A percentile compares a stretch with the other conserved stretches of the same genome.
Conservation (phyloP, 1,140 invertebrate genomes). For the Armadillidium nasatum region DNA sequence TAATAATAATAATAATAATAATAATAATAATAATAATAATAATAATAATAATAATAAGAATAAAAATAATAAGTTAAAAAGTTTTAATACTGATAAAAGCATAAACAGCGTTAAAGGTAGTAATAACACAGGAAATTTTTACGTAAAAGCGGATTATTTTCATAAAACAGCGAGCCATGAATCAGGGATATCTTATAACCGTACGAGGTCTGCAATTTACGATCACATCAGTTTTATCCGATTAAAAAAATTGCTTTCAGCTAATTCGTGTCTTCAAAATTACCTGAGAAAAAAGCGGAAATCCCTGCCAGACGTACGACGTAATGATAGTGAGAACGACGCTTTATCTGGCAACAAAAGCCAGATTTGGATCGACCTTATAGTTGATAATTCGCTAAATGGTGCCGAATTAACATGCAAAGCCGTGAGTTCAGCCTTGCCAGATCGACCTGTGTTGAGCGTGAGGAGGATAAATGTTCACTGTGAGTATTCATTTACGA, state of each 20-base stretch:
- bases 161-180: too few relatives aligned
- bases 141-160: too few relatives aligned
- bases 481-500: not conserved
- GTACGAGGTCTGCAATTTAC: too few relatives aligned
- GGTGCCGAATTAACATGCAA: conserved; percentile 6
- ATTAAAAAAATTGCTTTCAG: too few relatives aligned
- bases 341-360: not conserved
- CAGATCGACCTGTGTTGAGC: not conserved
- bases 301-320: not conserved
- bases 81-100: too few relatives aligned
- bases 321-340: not conserved
- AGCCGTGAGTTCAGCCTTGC: not conserved
- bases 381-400: not conserved
- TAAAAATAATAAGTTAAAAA: not conserved
- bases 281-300: not conserved
- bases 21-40: not conserved
- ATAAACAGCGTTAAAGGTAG: too few relatives aligned
- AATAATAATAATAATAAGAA: conserved; percentile 4
- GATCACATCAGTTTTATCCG: too few relatives aligned
- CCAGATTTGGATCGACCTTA: not conserved
- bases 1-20: not conserved
- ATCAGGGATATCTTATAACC: too few relatives aligned
- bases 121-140: too few relatives aligned
- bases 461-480: not conserved
- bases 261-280: not conserved